Conservation (phyloP, 2,888 invertebrate genomes). For the Argynnis bischoffii region DNA sequence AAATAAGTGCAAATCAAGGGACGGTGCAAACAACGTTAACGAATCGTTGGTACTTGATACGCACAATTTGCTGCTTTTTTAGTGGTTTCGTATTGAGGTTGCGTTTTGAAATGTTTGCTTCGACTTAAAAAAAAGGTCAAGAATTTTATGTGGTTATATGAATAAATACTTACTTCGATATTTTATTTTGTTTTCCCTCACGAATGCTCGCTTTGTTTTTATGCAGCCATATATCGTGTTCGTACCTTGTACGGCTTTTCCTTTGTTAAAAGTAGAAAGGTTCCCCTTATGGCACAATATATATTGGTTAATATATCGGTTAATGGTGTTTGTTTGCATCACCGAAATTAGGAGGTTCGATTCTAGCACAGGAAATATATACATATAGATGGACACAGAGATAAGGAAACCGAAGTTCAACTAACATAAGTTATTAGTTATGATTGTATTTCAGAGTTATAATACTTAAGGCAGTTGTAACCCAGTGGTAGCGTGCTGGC, state of each 20-base stretch:
- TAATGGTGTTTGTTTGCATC: no score
- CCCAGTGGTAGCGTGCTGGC: no score
- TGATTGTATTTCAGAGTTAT: no score
- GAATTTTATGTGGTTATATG: conserved; percentile 6
- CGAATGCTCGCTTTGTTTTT: background rate
- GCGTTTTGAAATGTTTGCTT: conserved; percentile 23
- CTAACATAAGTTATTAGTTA: no score
- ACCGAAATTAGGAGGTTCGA: no score
- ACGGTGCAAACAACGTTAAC: conserved; percentile 32
- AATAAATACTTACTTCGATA: conserved; percentile 1
- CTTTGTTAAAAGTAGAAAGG: background rate
- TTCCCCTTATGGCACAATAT: no score
- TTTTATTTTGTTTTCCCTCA: background rate
- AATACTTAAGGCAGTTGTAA: no score
- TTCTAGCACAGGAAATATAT: no score
- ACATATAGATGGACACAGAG: no score
- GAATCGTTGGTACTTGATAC: conserved; percentile 23
- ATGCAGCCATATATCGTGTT: background rate
- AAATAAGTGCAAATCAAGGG: conserved; percentile 27
- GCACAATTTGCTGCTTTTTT: conserved; percentile 34
- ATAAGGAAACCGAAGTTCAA: no score
- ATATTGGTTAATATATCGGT: no score
- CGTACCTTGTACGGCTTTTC: background rate
- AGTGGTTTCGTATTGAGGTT: conserved; percentile 29
- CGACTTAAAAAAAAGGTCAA: conserved; percentile 21